Evolutionary conservation across 2,797 vertebrate species (phyloP), one percentile per base, ranked within the genome.

Genomic region (Dromococcyx pavoninus): DNA sequence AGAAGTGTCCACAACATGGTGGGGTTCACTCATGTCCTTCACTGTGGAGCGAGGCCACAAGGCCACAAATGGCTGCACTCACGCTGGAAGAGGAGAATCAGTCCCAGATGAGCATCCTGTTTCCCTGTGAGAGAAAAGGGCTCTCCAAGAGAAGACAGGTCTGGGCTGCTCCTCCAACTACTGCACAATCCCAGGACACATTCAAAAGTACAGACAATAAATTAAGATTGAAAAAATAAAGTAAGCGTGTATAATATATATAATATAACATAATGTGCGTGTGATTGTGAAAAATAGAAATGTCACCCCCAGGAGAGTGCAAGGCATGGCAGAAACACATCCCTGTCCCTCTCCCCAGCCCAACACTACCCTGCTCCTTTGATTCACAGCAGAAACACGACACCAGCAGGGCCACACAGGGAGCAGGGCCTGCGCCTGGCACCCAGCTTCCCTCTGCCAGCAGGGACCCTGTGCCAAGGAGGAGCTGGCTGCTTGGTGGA

Each of bases 201-300:
- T 97, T 97, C 92, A 91, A 79, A 94, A 95, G 77, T 90, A 87
- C 32, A 84, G 86, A 91, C 13, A 97, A 97, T 97, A 97, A 97
- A 96, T 97, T 96, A 96, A 95, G 93, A 93, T 81, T 77, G 61
- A 10, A 24, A 33, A 39, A 91, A 88, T 88, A 88, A 93, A 86
- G n/a, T 91, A 71, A 85, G 79, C 2, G 0, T 94, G 85, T 89
- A 91, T 91, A 54, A 74, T 77, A 91, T 30, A 94, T 46, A 58
- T 37, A 35, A 58, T 82, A 35, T 50, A 89, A 82, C 79, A 94
- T 71, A 80, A 92, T 94, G 96, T 96, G 91, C 62, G 62, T 96
- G 94, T 93, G 88, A 95, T 93, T 89, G 94, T 95, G 92, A 92
- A 84, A 93, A 92, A 95, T 24, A 95, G 92, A 95, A 95, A 95